A percentile compares a stretch with the other conserved stretches of the same genome.
Evolutionary conservation across 2,113 vertebrate genomes (phyloP).

Genomic region (Lophura nycthemera): DNA sequence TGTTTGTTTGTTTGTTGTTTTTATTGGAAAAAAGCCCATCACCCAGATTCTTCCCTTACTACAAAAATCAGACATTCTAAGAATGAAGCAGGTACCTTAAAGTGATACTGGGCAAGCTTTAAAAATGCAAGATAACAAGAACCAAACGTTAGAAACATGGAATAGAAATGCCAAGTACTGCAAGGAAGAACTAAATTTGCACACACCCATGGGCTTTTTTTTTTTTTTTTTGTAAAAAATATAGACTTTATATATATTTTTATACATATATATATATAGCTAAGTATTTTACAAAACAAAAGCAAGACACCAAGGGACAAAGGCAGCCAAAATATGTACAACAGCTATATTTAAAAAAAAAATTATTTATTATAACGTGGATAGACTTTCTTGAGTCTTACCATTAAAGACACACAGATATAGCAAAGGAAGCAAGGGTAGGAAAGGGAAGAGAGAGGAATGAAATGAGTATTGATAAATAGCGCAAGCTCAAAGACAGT

Average conservation of each 20-base stretch:
- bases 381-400: slow-evolving; percentile 94
- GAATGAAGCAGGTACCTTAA: slow-evolving; percentile 87
- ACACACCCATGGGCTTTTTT: slow-evolving; percentile 51
- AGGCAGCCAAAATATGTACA: slow-evolving; percentile 87
- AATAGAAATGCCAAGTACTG: slow-evolving; percentile 76
- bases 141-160: slow-evolving; percentile 81
- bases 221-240: slow-evolving; percentile 70
- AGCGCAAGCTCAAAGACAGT: slow-evolving; percentile 82
- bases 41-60: slow-evolving; percentile 84
- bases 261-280: slow-evolving; percentile 17
- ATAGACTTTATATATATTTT: background rate
- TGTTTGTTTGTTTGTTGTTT: background rate
- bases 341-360: slow-evolving; percentile 80
- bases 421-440: slow-evolving; percentile 87
- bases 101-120: slow-evolving; percentile 91
- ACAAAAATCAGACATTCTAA: slow-evolving; percentile 77
- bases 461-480: slow-evolving; percentile 81
- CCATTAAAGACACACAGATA: slow-evolving; percentile 92
- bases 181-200: slow-evolving; percentile 76
- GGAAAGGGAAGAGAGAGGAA: slow-evolving; percentile 88
- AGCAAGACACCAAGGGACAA: slow-evolving; percentile 87
- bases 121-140: slow-evolving; percentile 86
- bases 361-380: slow-evolving; percentile 88
- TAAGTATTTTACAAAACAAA: slow-evolving; percentile 81
- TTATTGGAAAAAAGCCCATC: background rate